A percentile compares a stretch with the other conserved stretches of the same genome.
phyloP scores from a whole-genome alignment of 2,888 invertebrate genomes.

The Choreutis nemorana region DNA sequence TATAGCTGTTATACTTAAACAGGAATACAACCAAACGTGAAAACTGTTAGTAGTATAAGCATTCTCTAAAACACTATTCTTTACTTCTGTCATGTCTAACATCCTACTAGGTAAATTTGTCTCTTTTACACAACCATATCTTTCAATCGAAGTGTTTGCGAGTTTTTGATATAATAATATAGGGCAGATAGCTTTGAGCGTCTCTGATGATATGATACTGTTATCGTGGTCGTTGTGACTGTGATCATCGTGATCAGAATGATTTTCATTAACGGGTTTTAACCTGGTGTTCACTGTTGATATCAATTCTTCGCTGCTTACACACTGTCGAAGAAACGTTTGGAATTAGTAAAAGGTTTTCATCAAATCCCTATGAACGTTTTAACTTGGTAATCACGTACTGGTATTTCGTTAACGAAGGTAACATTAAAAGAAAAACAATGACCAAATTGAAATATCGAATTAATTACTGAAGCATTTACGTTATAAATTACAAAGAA shows the following conservation, averaged over 20 bases:
- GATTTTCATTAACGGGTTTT: slow-evolving; percentile 32
- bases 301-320: slow-evolving; percentile 52
- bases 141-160: slow-evolving; percentile 58
- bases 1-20: slow-evolving; percentile 81
- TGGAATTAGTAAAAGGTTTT: not conserved
- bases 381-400: too few species aligned
- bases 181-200: slow-evolving; percentile 69
- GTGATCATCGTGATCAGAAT: slow-evolving; percentile 19
- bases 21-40: slow-evolving; percentile 85
- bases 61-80: slow-evolving; percentile 17
- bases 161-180: slow-evolving; percentile 73
- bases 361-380: too few species aligned
- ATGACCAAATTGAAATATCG: too few species aligned
- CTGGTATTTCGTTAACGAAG: too few species aligned
- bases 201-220: slow-evolving; percentile 27
- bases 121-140: slow-evolving; percentile 64
- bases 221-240: slow-evolving; percentile 24
- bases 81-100: slow-evolving; percentile 10
- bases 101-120: slow-evolving; percentile 21
- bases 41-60: slow-evolving; percentile 39
- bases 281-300: slow-evolving; percentile 44
- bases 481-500: too few species aligned
- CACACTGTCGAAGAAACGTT: slow-evolving; percentile 35
- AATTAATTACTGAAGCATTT: too few species aligned
- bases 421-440: too few species aligned